Evolutionary conservation across 2,888 invertebrate species (phyloP).

Genomic region (Cheilosia pagana): DNA sequence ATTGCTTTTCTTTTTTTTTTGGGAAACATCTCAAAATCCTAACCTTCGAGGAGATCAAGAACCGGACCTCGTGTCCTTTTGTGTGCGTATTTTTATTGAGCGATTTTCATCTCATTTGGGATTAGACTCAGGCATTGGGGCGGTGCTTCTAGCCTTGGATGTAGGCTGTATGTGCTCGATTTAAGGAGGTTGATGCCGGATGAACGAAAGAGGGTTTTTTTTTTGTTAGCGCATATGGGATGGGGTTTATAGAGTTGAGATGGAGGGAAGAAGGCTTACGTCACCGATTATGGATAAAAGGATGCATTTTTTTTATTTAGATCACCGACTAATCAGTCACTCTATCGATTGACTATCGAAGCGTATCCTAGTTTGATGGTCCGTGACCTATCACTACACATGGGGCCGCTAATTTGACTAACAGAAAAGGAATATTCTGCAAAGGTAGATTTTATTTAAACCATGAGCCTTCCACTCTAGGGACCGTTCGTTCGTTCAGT

Average conservation of each 20-base stretch:
- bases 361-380: too few relatives aligned
- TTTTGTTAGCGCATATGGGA: neutral
- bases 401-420: too few relatives aligned
- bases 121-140: too few relatives aligned
- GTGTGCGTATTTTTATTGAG: too few relatives aligned
- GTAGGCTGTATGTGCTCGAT: neutral
- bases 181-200: neutral
- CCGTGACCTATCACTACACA: too few relatives aligned
- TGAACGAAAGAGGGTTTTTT: slow-evolving; percentile 7
- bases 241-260: neutral
- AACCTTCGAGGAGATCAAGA: neutral
- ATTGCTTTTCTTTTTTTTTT: neutral
- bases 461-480: too few relatives aligned
- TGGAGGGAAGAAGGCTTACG: neutral
- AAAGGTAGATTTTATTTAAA: too few relatives aligned
- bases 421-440: too few relatives aligned
- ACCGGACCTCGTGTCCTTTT: neutral
- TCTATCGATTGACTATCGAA: neutral
- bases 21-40: neutral
- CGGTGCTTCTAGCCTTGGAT: neutral
- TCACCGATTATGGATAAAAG: too few relatives aligned
- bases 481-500: too few relatives aligned
- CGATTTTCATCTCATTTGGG: too few relatives aligned
- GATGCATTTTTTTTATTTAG: neutral
- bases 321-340: too few relatives aligned